A percentile compares a stretch with the other conserved stretches of the same genome.
These are phyloP conservation scores for Ceyx margarethae DNA, from an alignment of 2,113 vertebrate species.

Conservation along the genomic window DNA sequence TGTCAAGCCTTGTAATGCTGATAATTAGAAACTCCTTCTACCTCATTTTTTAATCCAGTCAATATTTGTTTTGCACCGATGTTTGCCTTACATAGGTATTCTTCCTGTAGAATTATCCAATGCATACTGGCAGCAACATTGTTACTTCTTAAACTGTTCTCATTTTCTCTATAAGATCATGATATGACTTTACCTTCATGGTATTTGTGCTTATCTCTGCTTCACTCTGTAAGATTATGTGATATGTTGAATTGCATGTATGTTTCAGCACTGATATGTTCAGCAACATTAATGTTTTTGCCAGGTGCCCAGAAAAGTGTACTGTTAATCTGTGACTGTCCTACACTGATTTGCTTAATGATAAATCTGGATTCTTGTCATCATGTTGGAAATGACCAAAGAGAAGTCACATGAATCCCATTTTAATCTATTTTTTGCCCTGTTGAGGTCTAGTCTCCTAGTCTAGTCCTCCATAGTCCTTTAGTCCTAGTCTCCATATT, in stretches of 20 bases:
- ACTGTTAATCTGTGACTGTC: background rate
- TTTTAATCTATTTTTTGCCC: background rate
- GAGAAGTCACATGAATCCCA: background rate
- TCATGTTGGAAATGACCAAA: background rate
- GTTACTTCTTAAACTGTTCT: background rate
- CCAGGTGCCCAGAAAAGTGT: background rate
- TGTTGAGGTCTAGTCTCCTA: background rate
- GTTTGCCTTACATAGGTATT: background rate
- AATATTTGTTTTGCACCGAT: background rate
- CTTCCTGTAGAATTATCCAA: background rate
- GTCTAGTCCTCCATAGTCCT: no score
- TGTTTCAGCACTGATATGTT: background rate
- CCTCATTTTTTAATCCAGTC: background rate
- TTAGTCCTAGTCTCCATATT: background rate
- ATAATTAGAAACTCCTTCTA: background rate
- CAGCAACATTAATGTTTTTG: background rate
- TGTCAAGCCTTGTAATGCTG: background rate
- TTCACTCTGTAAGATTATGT: background rate
- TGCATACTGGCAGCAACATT: accelerated
- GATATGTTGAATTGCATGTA: background rate
- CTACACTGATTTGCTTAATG: background rate
- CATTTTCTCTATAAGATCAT: background rate
- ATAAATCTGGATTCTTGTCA: background rate
- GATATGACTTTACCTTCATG: background rate
- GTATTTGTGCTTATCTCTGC: background rate